phyloP scores from a whole-genome alignment of 2,888 invertebrate genomes.

The Metopia argyrocephala region DNA sequence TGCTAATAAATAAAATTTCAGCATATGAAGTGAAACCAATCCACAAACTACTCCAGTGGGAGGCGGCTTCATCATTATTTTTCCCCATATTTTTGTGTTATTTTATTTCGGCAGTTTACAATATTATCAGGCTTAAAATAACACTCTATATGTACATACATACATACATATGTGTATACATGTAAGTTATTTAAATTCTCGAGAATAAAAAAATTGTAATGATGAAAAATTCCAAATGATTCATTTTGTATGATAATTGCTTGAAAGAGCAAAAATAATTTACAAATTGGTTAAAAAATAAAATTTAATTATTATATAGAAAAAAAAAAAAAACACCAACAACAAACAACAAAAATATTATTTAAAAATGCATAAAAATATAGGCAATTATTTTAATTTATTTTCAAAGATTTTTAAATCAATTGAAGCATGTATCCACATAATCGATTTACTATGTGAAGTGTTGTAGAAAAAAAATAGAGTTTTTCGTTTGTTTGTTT shows the following conservation, averaged over 20 bases:
- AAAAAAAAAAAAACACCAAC: too few species aligned
- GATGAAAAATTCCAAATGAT: constrained; percentile 36
- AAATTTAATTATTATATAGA: not conserved
- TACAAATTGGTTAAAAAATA: not conserved
- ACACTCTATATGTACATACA: not conserved
- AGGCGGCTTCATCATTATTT: too few species aligned
- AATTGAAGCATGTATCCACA: constrained; percentile 5
- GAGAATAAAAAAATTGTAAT: constrained; percentile 21
- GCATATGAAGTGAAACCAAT: too few species aligned
- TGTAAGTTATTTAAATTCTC: not conserved
- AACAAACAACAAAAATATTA: too few species aligned
- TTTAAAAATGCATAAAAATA: not conserved
- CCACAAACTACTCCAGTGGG: too few species aligned
- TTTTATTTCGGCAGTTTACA: too few species aligned
- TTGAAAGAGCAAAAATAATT: not conserved
- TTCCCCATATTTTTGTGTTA: too few species aligned
- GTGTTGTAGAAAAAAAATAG: not conserved
- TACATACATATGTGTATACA: not conserved
- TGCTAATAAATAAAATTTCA: too few species aligned
- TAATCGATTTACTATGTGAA: not conserved
- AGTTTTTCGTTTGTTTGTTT: too few species aligned
- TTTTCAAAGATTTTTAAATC: too few species aligned
- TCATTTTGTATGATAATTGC: not conserved
- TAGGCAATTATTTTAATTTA: not conserved
- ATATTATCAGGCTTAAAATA: too few species aligned